Evolutionary conservation across 2,113 vertebrate genomes (phyloP).

Genomic region (Microtus richardsoni): DNA sequence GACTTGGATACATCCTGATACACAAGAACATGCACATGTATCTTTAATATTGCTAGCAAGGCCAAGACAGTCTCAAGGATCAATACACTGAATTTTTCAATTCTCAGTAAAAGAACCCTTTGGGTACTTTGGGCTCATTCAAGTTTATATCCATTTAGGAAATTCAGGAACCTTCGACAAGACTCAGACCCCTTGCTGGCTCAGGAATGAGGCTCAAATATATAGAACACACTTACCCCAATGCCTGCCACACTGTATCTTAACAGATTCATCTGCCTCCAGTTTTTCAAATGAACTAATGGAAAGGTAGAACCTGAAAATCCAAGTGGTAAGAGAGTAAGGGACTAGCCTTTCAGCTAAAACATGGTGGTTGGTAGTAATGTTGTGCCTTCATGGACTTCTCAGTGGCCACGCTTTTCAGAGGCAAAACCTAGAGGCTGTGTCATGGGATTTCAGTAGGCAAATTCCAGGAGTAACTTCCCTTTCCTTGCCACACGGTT

Average conservation of each 20-base stretch:
- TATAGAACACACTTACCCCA: not conserved
- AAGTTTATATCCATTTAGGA: not conserved
- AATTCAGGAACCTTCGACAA: not conserved
- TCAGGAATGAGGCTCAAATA: not conserved
- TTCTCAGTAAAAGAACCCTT: slow-evolving; percentile 30
- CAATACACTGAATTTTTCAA: not conserved
- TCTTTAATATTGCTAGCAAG: not conserved
- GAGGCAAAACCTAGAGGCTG: not conserved
- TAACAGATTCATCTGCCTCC: not conserved
- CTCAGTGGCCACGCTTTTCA: not conserved
- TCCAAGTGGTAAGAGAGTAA: not conserved
- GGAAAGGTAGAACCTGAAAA: not conserved
- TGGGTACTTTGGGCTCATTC: slow-evolving; percentile 8
- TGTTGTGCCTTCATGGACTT: not conserved
- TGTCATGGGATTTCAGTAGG: not conserved
- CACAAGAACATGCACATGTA: not conserved
- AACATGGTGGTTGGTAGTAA: not conserved
- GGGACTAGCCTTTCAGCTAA: not conserved
- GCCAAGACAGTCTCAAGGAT: not conserved
- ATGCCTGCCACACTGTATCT: not conserved
- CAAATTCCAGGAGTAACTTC: not conserved
- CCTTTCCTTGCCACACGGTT: not conserved
- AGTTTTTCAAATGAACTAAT: slow-evolving; percentile 42
- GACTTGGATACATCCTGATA: not conserved
- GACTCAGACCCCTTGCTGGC: not conserved